These are phyloP conservation scores for Lipophrys pholis DNA, from an alignment of 2,113 vertebrate genomes.

Conservation along the genomic window DNA sequence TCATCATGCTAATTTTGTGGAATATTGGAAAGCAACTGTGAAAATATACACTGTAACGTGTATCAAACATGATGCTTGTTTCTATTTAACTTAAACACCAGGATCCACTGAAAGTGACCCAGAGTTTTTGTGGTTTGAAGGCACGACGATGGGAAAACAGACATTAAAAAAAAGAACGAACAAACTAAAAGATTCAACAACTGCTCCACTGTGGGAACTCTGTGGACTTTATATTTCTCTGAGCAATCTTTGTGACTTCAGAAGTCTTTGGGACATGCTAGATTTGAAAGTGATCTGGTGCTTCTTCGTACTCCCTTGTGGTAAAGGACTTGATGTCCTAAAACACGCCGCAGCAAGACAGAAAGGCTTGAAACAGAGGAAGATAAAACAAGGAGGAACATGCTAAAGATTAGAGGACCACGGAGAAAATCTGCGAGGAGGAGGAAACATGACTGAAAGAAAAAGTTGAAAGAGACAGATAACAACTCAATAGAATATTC, in stretches of 20 bases:
- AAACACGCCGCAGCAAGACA: conserved; percentile 23
- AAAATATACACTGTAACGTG: conserved; percentile 16
- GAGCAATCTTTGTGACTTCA: background rate
- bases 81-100: conserved; percentile 26
- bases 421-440: conserved; percentile 16
- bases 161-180: background rate
- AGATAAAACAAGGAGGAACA: conserved; percentile 35
- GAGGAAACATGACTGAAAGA: conserved; percentile 15
- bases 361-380: conserved; percentile 14
- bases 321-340: conserved; percentile 42
- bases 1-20: too few relatives aligned
- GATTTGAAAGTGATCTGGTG: conserved; percentile 46
- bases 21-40: too few relatives aligned
- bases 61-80: conserved; percentile 45
- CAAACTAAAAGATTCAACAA: background rate
- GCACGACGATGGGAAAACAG: conserved; percentile 1
- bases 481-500: conserved; percentile 72
- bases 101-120: conserved; percentile 11
- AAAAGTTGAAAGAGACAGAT: conserved; percentile 63
- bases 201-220: background rate
- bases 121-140: background rate
- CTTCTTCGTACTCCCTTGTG: conserved; percentile 19
- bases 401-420: conserved; percentile 40
- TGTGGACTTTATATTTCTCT: background rate
- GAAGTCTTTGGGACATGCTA: conserved; percentile 26